Percentiles rank a stretch among this genome's conserved stretches.
Conservation (phyloP, 2,888 invertebrate genomes). For the Drosophila tripunctata region DNA sequence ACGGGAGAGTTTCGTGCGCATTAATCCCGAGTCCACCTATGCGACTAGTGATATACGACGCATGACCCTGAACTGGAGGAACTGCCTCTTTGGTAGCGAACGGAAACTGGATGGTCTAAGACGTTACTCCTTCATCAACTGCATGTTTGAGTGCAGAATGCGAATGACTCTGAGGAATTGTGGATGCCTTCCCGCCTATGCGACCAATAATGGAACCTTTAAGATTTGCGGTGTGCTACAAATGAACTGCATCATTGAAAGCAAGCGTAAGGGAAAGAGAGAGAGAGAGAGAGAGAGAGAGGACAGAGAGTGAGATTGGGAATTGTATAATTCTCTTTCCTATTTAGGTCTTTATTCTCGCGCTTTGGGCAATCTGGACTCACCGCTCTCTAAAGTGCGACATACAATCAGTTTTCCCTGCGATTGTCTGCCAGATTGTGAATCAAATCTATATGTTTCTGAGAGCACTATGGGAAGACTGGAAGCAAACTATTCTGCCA, state of each 20-base stretch:
- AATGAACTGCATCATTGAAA: slow-evolving; percentile 74
- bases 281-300: too few species aligned
- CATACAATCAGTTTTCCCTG: slow-evolving; percentile 81
- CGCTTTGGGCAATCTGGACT: slow-evolving; percentile 84
- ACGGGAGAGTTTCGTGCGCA: slow-evolving; percentile 87
- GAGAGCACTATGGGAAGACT: slow-evolving; percentile 88
- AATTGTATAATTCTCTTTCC: too few species aligned
- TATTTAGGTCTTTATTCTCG: slow-evolving; percentile 70
- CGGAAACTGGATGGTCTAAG: slow-evolving; percentile 76
- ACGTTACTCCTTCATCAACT: slow-evolving; percentile 88
- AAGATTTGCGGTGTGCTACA: slow-evolving; percentile 72
- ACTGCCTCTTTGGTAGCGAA: slow-evolving; percentile 87
- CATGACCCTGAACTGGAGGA: slow-evolving; percentile 85
- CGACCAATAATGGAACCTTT: slow-evolving; percentile 83
- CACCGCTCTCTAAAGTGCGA: slow-evolving; percentile 61
- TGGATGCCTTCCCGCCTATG: slow-evolving; percentile 87
- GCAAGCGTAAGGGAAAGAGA: slow-evolving; percentile 66
- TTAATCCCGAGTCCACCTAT: slow-evolving; percentile 88
- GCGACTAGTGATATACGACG: slow-evolving; percentile 86
- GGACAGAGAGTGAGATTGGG: too few species aligned
- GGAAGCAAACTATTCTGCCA: slow-evolving; percentile 84
- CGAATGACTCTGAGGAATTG: slow-evolving; percentile 85
- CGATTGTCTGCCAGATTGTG: slow-evolving; percentile 87
- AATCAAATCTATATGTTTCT: slow-evolving; percentile 86
- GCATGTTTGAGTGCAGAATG: slow-evolving; percentile 87